Base-by-base conservation (phyloP, 2,888 invertebrate species). In the Leptopilina syphax region DNA sequence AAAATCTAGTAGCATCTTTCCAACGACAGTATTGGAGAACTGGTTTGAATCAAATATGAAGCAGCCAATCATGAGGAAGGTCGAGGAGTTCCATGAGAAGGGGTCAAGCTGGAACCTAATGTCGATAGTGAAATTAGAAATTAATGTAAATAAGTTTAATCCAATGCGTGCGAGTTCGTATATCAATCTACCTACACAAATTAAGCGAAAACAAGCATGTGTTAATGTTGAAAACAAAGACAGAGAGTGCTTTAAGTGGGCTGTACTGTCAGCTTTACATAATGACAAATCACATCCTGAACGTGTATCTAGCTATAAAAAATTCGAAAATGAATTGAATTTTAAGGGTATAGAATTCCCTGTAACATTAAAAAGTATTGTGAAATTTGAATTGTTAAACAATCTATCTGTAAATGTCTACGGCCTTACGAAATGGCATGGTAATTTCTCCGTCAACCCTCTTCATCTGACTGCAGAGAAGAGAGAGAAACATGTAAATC, bases 201-300 rank as follows among this genome's bases (percentile, higher is more conserved):
- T 65, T 10, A 65, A 65, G 12, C 4, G 1, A 0, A 78, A 84
- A 80, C 78, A 83, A 76, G 86, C 87, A 4, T 83, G 83, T 27
- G 67, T 88, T 4, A 88, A 87, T 79, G 82, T 87, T 4, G 44
- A 81, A 77, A 87, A 85, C 70, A 27, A 78, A 8, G 86, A 86
- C 80, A 65, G 81, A 41, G 83, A 81, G 70, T 89, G 87, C 63
- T 87, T 87, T 63, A 82, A 84, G 63, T 87, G 87, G 86, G 81
- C 85, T 3, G 76, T 88, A 44, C 73, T 85, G 7, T 85, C 86
- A 2, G 85, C 85, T 9, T 63, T 89, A 18, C 76, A 84, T 82
- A 84, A 85, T 0, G 78, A 18, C 27, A 47, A 9, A 47, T 9
- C 8, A 47, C 8, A 85, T 82, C 44, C 77, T 9, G 8, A 82